phyloP scores from a whole-genome alignment of 2,888 invertebrate species.

The Drosophila merina region DNA sequence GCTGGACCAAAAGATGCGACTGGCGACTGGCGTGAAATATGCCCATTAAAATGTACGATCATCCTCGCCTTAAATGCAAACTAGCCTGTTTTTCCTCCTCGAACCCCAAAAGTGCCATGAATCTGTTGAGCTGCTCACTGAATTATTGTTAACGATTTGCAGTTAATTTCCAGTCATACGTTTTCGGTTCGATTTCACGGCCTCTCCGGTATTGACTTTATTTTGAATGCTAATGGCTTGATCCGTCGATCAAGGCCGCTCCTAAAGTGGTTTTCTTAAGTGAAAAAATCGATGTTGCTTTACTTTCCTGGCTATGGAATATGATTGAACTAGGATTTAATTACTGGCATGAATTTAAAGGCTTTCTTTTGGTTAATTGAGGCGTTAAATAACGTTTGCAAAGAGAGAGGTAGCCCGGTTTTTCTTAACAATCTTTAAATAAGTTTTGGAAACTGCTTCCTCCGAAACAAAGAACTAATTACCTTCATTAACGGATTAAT shows the following conservation, averaged over 20 bases:
- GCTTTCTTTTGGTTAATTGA: background rate
- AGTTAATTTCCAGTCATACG: conserved; percentile 77
- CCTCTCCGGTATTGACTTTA: conserved; percentile 66
- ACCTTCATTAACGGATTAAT: conserved; percentile 75
- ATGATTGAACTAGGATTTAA: background rate
- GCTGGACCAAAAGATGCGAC: conserved; percentile 10
- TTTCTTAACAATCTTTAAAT: conserved; percentile 4
- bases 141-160: conserved; percentile 83
- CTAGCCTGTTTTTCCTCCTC: conserved; percentile 31
- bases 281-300: background rate
- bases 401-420: background rate
- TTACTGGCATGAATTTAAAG: background rate
- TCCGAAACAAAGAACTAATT: conserved; percentile 61
- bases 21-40: conserved; percentile 78
- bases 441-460: conserved; percentile 6
- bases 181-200: conserved; percentile 66
- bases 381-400: background rate
- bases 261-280: conserved; percentile 11
- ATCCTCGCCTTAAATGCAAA: conserved; percentile 72
- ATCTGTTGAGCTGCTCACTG: conserved; percentile 49
- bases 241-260: conserved; percentile 51
- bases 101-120: conserved; percentile 6
- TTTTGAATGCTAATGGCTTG: conserved; percentile 73
- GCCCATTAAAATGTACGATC: conserved; percentile 69
- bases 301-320: background rate